Conservation (phyloP, 2,888 invertebrate species). For the Anticlea derivata region DNA sequence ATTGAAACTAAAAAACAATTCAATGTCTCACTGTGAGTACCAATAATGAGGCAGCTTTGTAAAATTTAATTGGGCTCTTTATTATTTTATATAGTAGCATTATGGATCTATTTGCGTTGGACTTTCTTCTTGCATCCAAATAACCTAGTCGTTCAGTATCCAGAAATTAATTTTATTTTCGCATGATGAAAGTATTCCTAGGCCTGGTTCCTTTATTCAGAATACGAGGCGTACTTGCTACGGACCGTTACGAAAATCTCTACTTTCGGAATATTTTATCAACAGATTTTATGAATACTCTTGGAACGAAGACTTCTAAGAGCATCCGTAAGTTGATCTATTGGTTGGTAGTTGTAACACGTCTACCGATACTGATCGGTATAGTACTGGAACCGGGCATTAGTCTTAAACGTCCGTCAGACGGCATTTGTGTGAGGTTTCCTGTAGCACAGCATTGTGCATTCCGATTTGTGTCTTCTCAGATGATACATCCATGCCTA, state of each 20-base stretch:
- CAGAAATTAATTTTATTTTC: slow-evolving; percentile 5
- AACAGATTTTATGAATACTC: too few species aligned
- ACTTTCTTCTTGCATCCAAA: not conserved
- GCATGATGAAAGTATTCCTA: slow-evolving; percentile 11
- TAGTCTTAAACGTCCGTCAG: slow-evolving; percentile 23
- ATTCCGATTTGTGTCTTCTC: slow-evolving; percentile 70
- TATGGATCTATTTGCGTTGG: not conserved
- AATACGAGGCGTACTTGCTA: too few species aligned
- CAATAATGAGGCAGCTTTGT: too few species aligned
- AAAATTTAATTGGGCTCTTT: not conserved
- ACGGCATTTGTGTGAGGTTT: slow-evolving; percentile 75
- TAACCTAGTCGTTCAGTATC: slow-evolving; percentile 5
- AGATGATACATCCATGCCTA: slow-evolving; percentile 16
- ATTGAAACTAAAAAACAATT: not conserved
- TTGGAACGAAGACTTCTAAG: too few species aligned
- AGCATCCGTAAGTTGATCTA: too few species aligned
- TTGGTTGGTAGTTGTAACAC: too few species aligned
- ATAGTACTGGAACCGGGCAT: too few species aligned
- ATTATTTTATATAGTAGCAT: not conserved
- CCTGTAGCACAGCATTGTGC: slow-evolving; percentile 80
- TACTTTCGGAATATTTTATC: too few species aligned
- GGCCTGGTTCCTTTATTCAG: too few species aligned
- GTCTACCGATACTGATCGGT: too few species aligned
- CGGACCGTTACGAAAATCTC: too few species aligned
- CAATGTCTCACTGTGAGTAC: too few species aligned